Base-by-base conservation (phyloP, 35 echinoderm and acorn worm genomes). In the Amphiura filiformis region DNA sequence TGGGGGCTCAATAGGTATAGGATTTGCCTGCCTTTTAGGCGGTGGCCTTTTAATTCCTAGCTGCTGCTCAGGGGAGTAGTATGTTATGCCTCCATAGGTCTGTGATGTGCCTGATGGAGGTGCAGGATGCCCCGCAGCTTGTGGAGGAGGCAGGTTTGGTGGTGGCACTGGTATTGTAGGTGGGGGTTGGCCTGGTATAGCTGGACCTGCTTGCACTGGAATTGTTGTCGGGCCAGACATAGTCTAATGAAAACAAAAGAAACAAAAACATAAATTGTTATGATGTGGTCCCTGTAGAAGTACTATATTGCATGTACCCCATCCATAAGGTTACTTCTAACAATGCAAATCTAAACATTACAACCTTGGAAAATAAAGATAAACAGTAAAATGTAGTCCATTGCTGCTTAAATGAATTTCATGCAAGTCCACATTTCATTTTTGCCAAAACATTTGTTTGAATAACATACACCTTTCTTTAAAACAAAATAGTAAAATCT, bases 61-160 rank as follows among this genome's bases (percentile, higher is more conserved):
- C 79, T 93, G 91, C 38, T 93, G 91, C 86, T 84, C 76, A 5
- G 91, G 86, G 26, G 91, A 93, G 81, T 93, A 93, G 77, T 93
- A 93, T 0, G 91, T 93, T 14, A 93, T 82, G 22, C 91, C 91
- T 31, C 91, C 91, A 30, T 80, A 84, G 31, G 83, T 83, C 56
- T 92, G 90, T 56, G 83, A 85, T 75, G 83, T n/a, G 18, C 20
- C 26, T 84, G 39, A 23, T 34, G 83, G 32, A 65, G 37, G 80
- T n/a, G 80, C 13, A 65, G 37, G 36, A 44, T 35, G 77, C 44
- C 26, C 36, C 14, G 85, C 56, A n/a, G 7, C 42, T 35, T 75
- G 57, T 57, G n/a, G 78, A 76, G 79, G 78, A 70, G 35, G 90
- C 80, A 1, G 82, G 39, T 57, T 70, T 65, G 83, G 12, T 42